Evolutionary conservation across 1,140 invertebrate genomes (phyloP).

Genomic region (Pinna nobilis): DNA sequence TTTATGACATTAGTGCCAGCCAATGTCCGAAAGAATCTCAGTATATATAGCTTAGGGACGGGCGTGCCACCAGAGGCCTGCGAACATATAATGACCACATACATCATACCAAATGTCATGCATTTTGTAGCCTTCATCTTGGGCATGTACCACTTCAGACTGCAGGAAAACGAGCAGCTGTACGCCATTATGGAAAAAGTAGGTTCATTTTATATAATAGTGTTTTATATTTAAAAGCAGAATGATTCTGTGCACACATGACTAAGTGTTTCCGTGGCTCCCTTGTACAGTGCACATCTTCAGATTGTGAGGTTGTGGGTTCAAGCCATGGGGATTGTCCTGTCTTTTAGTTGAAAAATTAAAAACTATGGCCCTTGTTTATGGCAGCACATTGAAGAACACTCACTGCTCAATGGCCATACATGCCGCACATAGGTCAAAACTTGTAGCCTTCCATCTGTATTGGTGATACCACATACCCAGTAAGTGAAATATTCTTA

Average conservation of each 20-base stretch:
- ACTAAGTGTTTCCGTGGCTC: not conserved
- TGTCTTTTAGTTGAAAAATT: too few relatives aligned
- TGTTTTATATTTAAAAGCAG: too few relatives aligned
- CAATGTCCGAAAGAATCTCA: slow-evolving; percentile 46
- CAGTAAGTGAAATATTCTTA: too few relatives aligned
- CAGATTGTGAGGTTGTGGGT: too few relatives aligned
- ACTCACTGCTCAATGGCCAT: too few relatives aligned
- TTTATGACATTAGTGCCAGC: slow-evolving; percentile 34
- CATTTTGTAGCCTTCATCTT: slow-evolving; percentile 87
- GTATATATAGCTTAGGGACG: not conserved
- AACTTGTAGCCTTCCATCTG: too few relatives aligned
- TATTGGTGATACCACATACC: too few relatives aligned
- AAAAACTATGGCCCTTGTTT: too few relatives aligned
- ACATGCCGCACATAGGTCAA: too few relatives aligned
- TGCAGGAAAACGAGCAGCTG: slow-evolving; percentile 89
- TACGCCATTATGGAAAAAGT: slow-evolving; percentile 93
- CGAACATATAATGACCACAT: slow-evolving; percentile 80
- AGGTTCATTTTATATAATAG: slow-evolving; percentile 48
- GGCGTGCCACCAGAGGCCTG: slow-evolving; percentile 46
- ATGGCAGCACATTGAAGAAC: too few relatives aligned
- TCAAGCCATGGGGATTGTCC: too few relatives aligned
- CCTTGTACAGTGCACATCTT: too few relatives aligned
- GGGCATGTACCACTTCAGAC: slow-evolving; percentile 85
- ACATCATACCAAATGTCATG: slow-evolving; percentile 85
- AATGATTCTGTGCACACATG: not conserved